These are phyloP conservation scores for Poicephalus gulielmi DNA, from an alignment of 2,113 vertebrate species.

Conservation along the genomic window DNA sequence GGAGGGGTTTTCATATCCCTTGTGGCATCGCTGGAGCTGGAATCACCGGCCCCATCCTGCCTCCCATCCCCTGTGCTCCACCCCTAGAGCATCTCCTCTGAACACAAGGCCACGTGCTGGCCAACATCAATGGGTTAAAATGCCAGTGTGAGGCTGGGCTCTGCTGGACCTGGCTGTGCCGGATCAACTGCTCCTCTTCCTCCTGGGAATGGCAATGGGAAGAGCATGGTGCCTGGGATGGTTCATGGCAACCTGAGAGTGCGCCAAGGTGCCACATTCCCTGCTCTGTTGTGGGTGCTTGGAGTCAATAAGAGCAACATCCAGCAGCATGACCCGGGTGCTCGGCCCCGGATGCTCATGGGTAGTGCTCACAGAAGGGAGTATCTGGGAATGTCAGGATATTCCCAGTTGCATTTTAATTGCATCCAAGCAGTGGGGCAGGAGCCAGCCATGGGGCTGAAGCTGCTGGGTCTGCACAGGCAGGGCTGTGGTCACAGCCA, in stretches of 20 bases:
- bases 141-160: accelerated
- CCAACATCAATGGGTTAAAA: not conserved
- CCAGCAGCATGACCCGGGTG: accelerated
- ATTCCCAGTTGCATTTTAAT: not conserved
- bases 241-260: not conserved
- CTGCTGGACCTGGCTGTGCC: accelerated
- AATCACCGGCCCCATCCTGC: no score
- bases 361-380: not conserved
- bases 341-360: accelerated
- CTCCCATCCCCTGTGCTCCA: accelerated
- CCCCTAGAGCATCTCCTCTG: not conserved
- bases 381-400: not conserved
- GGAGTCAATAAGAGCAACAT: accelerated
- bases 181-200: accelerated
- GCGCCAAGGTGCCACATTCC: not conserved
- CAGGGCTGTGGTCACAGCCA: not conserved
- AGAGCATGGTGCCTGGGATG: accelerated
- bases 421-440: not conserved
- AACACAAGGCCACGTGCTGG: accelerated
- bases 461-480: not conserved
- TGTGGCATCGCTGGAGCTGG: not conserved
- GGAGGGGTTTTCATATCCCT: not conserved
- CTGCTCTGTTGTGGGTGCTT: not conserved
- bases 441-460: not conserved
- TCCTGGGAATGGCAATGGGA: not conserved